Evolutionary conservation across 2,888 invertebrate genomes (phyloP).

Genomic region (Gasteruption jaculator): DNA sequence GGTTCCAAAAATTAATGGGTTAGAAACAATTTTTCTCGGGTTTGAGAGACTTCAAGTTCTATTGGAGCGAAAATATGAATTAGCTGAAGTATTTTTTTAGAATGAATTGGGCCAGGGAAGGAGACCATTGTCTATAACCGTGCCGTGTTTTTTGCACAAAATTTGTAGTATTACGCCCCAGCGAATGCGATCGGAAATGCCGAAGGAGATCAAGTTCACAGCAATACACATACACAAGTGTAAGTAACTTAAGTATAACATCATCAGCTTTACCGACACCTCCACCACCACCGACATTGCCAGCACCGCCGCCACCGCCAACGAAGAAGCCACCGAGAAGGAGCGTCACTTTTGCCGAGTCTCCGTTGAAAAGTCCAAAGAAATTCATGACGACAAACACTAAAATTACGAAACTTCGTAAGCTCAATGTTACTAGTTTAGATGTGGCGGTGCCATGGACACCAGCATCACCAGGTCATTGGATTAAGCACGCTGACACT

Average conservation of each 20-base stretch:
- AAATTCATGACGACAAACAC: slow-evolving; percentile 23
- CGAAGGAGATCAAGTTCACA: slow-evolving; percentile 73
- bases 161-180: slow-evolving; percentile 77
- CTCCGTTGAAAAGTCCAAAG: slow-evolving; percentile 41
- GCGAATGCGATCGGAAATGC: slow-evolving; percentile 72
- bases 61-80: too few relatives aligned
- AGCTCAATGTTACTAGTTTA: slow-evolving; percentile 34
- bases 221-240: slow-evolving; percentile 83
- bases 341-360: slow-evolving; percentile 48
- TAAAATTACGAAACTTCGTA: slow-evolving; percentile 25
- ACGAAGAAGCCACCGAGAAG: slow-evolving; percentile 41
- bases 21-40: too few relatives aligned
- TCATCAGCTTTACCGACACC: slow-evolving; percentile 36
- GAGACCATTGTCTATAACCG: background rate
- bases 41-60: too few relatives aligned
- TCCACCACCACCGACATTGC: slow-evolving; percentile 40
- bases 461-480: slow-evolving; percentile 45
- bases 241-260: slow-evolving; percentile 61
- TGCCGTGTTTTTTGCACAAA: slow-evolving; percentile 1
- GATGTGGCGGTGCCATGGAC: slow-evolving; percentile 48
- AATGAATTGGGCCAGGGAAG: slow-evolving; percentile 1
- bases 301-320: slow-evolving; percentile 39
- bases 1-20: too few relatives aligned
- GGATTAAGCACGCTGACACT: slow-evolving; percentile 32
- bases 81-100: too few relatives aligned